phyloP scores from a whole-genome alignment of 2,797 vertebrate genomes.

The Centropyge bicolor region DNA sequence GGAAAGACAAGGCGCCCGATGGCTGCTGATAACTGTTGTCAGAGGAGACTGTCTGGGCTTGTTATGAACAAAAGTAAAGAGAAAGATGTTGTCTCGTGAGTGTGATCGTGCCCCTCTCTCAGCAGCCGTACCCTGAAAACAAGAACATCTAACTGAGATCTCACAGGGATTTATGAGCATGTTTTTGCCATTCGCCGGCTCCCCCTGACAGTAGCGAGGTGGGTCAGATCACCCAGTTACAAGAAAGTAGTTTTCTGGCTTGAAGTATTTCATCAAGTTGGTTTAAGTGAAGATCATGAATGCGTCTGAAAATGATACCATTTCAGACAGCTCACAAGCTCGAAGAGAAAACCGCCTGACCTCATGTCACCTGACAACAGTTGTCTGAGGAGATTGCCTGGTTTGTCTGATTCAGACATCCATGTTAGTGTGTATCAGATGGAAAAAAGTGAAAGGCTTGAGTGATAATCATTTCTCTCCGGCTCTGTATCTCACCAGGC shows the following conservation, averaged over 20 bases:
- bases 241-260: not conserved
- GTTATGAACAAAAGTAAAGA: conserved; percentile 32
- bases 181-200: not conserved
- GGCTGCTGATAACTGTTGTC: conserved; percentile 44
- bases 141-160: conserved; percentile 27
- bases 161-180: conserved; percentile 15
- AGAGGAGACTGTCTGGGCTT: conserved; percentile 47
- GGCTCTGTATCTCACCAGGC: conserved; percentile 2
- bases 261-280: not conserved
- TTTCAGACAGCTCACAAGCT: not conserved
- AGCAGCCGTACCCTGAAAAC: conserved; percentile 26
- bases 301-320: not conserved
- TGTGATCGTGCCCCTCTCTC: conserved; percentile 34
- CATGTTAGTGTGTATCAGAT: conserved; percentile 24
- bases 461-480: conserved; percentile 24
- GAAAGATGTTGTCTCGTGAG: conserved; percentile 32
- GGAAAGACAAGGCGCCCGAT: conserved; percentile 23
- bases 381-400: conserved; percentile 32
- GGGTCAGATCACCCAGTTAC: conserved; percentile 5
- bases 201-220: not conserved
- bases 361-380: conserved; percentile 14
- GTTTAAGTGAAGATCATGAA: conserved; percentile 8
- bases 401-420: conserved; percentile 43
- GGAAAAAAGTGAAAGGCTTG: conserved; percentile 14
- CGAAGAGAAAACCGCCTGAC: conserved; percentile 22